Evolutionary conservation across 2,888 invertebrate species (phyloP).

Genomic region (Cheilosia pagana): DNA sequence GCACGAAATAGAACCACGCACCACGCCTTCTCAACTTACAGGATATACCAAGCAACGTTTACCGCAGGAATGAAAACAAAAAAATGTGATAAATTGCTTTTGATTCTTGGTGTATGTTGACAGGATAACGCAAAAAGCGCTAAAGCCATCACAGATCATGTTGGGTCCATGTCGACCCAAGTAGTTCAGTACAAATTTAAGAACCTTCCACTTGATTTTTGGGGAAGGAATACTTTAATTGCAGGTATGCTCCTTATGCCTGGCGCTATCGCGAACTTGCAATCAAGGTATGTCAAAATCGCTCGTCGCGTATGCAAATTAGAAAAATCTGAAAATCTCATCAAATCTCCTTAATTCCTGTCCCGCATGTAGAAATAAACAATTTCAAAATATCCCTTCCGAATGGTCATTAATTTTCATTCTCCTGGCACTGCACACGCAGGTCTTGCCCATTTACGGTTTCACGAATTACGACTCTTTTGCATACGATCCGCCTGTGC

Average conservation of each 20-base stretch:
- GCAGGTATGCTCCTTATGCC: too few species aligned
- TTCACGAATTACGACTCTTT: slow-evolving; percentile 37
- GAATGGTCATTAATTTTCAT: slow-evolving; percentile 45
- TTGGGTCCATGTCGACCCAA: neutral
- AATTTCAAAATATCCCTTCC: slow-evolving; percentile 1
- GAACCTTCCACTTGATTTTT: neutral
- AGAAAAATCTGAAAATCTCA: neutral
- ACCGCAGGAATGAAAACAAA: neutral
- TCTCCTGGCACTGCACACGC: neutral
- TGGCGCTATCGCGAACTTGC: too few species aligned
- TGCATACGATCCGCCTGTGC: slow-evolving; percentile 57
- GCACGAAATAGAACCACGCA: slow-evolving; percentile 3
- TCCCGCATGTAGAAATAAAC: slow-evolving; percentile 1
- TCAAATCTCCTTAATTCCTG: slow-evolving; percentile 10
- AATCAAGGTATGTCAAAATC: neutral
- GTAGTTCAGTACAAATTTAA: too few species aligned
- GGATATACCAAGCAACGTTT: neutral
- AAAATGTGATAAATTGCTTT: slow-evolving; percentile 16
- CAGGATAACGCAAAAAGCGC: neutral
- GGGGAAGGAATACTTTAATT: neutral
- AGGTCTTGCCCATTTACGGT: slow-evolving; percentile 41
- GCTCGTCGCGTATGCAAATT: neutral
- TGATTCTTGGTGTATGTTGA: slow-evolving; percentile 4
- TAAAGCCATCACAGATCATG: neutral
- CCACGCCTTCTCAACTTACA: slow-evolving; percentile 1